These are phyloP conservation scores for Amazona guildingii DNA, from an alignment of 2,113 vertebrate genomes.

Conservation along the genomic window DNA sequence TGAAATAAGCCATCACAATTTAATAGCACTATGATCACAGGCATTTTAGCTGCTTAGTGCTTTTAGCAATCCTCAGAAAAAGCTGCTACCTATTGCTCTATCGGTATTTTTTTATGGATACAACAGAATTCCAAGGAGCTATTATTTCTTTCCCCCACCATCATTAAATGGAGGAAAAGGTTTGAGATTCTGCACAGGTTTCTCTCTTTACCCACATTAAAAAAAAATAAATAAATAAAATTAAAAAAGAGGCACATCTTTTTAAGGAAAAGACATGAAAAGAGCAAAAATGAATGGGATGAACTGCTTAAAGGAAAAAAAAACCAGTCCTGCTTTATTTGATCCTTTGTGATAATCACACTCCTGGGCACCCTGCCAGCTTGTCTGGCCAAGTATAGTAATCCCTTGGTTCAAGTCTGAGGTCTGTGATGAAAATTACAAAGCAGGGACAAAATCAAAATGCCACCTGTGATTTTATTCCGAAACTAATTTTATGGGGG, in stretches of 20 bases:
- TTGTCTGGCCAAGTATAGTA: slow-evolving; percentile 58
- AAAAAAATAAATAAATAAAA: neutral
- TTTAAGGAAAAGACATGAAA: slow-evolving; percentile 15
- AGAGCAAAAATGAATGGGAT: slow-evolving; percentile 59
- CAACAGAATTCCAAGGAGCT: neutral
- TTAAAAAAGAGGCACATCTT: neutral
- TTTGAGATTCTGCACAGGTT: neutral
- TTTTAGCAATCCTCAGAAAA: neutral
- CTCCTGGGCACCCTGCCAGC: slow-evolving; percentile 20
- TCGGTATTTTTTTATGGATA: neutral
- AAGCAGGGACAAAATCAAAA: slow-evolving; percentile 64
- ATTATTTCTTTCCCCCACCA: neutral
- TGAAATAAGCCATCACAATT: neutral
- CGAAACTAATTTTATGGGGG: slow-evolving; percentile 49
- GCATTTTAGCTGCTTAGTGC: neutral
- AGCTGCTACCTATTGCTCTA: neutral
- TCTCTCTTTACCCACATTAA: neutral
- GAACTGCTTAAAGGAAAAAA: slow-evolving; percentile 16
- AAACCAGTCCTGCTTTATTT: slow-evolving; percentile 23
- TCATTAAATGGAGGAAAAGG: neutral
- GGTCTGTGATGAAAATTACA: slow-evolving; percentile 60
- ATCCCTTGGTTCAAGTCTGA: slow-evolving; percentile 57
- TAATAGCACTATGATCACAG: neutral
- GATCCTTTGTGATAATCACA: slow-evolving; percentile 43
- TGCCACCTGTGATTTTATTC: slow-evolving; percentile 69